Evolutionary conservation across 2,797 vertebrate species (phyloP), one percentile per base, ranked within the genome.

Genomic region (Eulemur albifrons): DNA sequence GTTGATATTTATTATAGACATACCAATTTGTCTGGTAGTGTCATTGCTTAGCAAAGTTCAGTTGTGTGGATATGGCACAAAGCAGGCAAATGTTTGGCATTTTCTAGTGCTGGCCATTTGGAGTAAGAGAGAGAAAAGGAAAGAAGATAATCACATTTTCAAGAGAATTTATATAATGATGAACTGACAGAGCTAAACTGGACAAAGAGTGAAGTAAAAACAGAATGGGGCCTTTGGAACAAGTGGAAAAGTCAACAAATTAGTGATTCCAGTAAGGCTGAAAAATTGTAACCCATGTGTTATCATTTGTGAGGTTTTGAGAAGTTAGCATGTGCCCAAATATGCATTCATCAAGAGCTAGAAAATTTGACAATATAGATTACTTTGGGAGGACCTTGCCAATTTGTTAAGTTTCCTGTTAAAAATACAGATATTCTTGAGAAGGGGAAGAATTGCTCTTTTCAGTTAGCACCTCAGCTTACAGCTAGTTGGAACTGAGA

Each of bases 331-430:
- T 48, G 57, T 95, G 30, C 48, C 50, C 43, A 90, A 93, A 87
- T 92, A 93, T 45, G 35, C 30, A 83, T 72, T 75, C 5, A 38
- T 38, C 40, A 84, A 92, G 18, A 94, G 14, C 35, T 59, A 69
- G 48, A 92, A 93, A 73, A 67, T 76, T 52, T 85, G 12, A 69
- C 27, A 79, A 69, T 57, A 63, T n/a, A 80, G 45, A 70, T 80
- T 82, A 88, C 77, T 77, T 61, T 50, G 40, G 67, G 50, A 92
- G 76, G 18, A 88, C 73, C 21, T 86, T 77, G 35, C 15, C 38
- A 48, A 54, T 94, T 94, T 92, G 30, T 88, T 32, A 89, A 65
- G 38, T 77, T 94, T 54, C 59, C 69, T 94, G 7, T 86, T 88
- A 86, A 86, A 93, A 93, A 88, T 70, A 52, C 21, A 85, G 61